Evolutionary conservation across 2,888 invertebrate genomes (phyloP).

Genomic region (Stegophylla sp.): DNA sequence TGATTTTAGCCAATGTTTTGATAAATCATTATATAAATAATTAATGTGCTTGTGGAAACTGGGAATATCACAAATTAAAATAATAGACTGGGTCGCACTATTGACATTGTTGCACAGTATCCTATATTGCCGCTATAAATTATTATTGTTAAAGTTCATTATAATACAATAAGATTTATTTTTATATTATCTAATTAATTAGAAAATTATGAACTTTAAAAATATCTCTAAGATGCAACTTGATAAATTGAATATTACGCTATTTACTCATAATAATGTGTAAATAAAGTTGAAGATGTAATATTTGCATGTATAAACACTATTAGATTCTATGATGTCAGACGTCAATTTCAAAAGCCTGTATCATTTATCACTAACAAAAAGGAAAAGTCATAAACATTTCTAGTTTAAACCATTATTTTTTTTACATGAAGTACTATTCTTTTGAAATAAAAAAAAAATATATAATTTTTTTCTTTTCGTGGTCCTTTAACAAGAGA

Average conservation of each 20-base stretch:
- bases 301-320: constrained; percentile 11
- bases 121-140: no score
- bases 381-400: background rate
- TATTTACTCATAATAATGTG: constrained; percentile 13
- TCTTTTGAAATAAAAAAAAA: background rate
- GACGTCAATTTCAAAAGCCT: background rate
- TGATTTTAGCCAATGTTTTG: constrained; percentile 13
- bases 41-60: background rate
- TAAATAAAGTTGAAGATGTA: constrained; percentile 9
- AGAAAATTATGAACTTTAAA: constrained; percentile 7
- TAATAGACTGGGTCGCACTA: no score
- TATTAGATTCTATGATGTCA: background rate
- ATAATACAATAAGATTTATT: no score
- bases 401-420: background rate
- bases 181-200: background rate
- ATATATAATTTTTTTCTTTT: background rate
- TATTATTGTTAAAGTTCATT: no score
- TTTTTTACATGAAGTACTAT: constrained; percentile 3
- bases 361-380: background rate
- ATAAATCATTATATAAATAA: constrained; percentile 13
- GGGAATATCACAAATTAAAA: no score
- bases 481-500: no score
- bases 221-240: background rate
- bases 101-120: no score
- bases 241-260: background rate